phyloP scores from a whole-genome alignment of 2,797 vertebrate species.

The Holocentrus rufus region DNA sequence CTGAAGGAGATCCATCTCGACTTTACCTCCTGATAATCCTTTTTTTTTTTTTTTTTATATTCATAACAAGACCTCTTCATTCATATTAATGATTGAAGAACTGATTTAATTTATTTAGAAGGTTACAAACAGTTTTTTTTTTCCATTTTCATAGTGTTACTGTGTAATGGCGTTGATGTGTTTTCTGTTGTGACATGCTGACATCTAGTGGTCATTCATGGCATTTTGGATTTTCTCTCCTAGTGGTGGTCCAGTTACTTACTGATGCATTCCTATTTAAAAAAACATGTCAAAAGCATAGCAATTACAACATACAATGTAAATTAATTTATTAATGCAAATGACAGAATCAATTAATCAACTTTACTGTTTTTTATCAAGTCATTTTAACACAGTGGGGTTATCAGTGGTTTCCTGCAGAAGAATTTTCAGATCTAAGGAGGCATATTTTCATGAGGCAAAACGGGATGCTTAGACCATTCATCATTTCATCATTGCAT shows the following conservation, averaged over 20 bases:
- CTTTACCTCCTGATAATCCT: no score
- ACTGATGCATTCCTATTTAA: no score
- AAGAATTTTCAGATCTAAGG: no score
- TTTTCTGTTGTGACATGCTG: constrained; percentile 47
- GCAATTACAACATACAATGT: not conserved
- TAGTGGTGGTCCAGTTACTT: no score
- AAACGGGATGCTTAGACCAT: not conserved
- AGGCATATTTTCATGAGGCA: not conserved
- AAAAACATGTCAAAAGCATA: not conserved
- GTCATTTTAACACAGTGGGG: no score
- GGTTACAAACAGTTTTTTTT: not conserved
- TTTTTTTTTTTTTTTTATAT: no score
- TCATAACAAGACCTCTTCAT: not conserved
- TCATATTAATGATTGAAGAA: not conserved
- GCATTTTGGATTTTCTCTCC: not conserved
- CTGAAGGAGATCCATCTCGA: not conserved
- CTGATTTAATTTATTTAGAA: not conserved
- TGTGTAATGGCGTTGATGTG: not conserved
- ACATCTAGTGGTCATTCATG: constrained; percentile 66
- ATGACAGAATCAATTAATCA: not conserved
- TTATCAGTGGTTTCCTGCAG: no score
- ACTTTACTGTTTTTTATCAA: not conserved
- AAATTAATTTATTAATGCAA: not conserved
- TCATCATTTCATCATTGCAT: not conserved
- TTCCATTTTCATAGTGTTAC: not conserved